Conservation (phyloP, 1,140 invertebrate genomes). For the Cecropterus lyciades region DNA sequence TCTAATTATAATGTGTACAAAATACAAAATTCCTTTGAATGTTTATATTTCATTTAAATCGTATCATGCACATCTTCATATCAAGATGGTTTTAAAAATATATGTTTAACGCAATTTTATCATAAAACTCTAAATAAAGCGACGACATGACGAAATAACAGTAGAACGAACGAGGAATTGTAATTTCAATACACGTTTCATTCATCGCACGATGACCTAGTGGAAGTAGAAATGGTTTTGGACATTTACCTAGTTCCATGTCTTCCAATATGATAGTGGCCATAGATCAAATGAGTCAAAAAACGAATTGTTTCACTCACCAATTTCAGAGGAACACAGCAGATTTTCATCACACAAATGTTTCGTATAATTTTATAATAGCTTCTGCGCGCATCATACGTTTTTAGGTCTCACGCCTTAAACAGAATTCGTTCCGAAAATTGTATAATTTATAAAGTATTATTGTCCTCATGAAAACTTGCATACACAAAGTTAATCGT, state of each 20-base stretch:
- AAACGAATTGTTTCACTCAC: constrained; percentile 32
- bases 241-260: neutral
- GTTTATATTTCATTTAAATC: too few relatives aligned
- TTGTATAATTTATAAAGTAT: constrained; percentile 16
- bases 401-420: constrained; percentile 15
- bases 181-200: neutral
- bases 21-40: too few relatives aligned
- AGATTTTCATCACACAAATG: constrained; percentile 29
- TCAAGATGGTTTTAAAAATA: too few relatives aligned
- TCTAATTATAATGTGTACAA: too few relatives aligned
- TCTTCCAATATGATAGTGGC: neutral
- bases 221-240: neutral
- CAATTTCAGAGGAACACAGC: constrained; percentile 19
- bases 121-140: neutral
- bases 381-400: constrained; percentile 23
- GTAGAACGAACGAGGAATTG: neutral
- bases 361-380: constrained; percentile 27
- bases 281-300: neutral
- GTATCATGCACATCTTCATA: too few relatives aligned
- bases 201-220: constrained; percentile 11
- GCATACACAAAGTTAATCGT: constrained; percentile 43
- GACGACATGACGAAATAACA: neutral
- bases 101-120: neutral
- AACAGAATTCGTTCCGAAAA: constrained; percentile 18
- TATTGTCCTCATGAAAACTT: constrained; percentile 32